A percentile compares a stretch with the other conserved stretches of the same genome.
Conservation (phyloP, 2,797 vertebrate genomes). For the Eutrigla gurnardus region DNA sequence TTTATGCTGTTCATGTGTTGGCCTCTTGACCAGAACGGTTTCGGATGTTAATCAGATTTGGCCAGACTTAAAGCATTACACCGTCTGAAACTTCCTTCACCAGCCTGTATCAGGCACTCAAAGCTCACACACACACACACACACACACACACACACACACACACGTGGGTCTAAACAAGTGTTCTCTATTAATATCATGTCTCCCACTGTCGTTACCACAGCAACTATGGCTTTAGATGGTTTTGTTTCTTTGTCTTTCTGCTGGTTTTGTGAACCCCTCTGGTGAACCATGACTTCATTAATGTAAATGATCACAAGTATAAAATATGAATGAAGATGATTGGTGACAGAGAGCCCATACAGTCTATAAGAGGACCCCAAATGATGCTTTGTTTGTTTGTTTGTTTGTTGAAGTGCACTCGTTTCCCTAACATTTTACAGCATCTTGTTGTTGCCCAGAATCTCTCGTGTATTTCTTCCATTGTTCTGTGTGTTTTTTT, state of each 20-base stretch:
- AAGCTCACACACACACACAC: constrained; percentile 35
- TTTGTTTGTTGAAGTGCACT: not conserved
- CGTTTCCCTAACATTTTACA: no score
- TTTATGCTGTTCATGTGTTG: constrained; percentile 26
- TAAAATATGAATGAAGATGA: not conserved
- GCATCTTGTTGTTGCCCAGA: not conserved
- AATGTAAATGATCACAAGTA: not conserved
- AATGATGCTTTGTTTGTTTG: not conserved
- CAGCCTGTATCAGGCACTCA: constrained; percentile 61
- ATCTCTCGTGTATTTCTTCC: not conserved
- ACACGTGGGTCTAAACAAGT: not conserved
- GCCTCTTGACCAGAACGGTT: constrained; percentile 48
- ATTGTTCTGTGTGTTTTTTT: not conserved
- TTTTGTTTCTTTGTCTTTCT: constrained; percentile 1
- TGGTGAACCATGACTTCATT: not conserved
- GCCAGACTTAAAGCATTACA: constrained; percentile 71
- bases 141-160: constrained; percentile 7
- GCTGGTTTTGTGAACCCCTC: not conserved
- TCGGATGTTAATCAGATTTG: constrained; percentile 70
- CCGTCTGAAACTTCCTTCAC: constrained; percentile 61
- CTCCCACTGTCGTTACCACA: constrained; percentile 15
- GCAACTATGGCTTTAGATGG: constrained; percentile 9
- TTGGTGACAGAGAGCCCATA: not conserved
- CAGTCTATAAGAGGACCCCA: not conserved
- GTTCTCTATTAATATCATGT: constrained; percentile 22